Evolutionary conservation across 1,140 invertebrate genomes (phyloP).

Genomic region (Bombus waltoni): DNA sequence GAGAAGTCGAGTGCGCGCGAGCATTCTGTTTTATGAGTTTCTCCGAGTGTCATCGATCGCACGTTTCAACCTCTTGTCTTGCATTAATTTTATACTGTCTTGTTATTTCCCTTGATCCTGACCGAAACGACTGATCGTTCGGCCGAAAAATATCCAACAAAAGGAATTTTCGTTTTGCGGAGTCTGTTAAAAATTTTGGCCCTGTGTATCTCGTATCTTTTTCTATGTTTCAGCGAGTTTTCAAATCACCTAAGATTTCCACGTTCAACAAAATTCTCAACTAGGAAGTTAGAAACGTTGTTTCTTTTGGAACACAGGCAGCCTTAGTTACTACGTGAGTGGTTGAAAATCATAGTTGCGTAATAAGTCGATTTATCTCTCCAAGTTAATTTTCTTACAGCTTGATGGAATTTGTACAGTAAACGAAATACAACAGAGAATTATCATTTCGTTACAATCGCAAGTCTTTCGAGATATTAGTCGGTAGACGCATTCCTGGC

Average conservation of each 20-base stretch:
- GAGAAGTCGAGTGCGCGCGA: neutral
- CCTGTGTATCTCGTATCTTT: no score
- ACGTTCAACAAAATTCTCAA: neutral
- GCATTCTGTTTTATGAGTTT: slow-evolving; percentile 10
- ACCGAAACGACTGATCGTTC: neutral
- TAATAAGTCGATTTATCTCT: neutral
- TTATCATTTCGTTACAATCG: neutral
- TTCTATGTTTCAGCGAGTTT: neutral
- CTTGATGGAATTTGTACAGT: neutral
- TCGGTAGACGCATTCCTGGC: neutral
- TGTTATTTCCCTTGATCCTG: neutral
- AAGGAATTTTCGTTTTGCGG: no score
- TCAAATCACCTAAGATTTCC: no score
- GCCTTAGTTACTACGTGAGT: neutral
- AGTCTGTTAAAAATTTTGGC: no score
- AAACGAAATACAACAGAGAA: neutral
- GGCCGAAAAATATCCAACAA: neutral
- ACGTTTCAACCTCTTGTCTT: neutral
- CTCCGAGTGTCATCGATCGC: neutral
- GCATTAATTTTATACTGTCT: neutral
- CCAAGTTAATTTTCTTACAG: neutral
- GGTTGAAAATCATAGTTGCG: neutral
- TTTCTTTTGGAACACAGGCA: no score
- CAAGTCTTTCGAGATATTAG: neutral
- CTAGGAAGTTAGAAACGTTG: no score